These are phyloP conservation scores for Eristalis pertinax DNA, from an alignment of 2,888 invertebrate genomes.

Conservation along the genomic window DNA sequence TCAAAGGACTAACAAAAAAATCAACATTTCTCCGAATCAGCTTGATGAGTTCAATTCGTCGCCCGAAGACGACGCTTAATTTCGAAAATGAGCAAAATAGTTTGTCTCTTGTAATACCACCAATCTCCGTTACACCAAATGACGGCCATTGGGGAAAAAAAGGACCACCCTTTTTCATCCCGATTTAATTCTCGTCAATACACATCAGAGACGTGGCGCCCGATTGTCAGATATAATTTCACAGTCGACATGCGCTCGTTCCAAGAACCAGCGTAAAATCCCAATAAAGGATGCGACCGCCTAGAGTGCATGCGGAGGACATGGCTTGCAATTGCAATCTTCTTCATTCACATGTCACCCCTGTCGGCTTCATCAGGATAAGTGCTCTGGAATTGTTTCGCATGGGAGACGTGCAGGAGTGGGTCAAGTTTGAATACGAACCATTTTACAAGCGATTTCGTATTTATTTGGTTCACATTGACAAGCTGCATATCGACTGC, in stretches of 20 bases:
- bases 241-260: neutral
- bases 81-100: neutral
- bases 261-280: neutral
- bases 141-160: neutral
- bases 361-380: conserved; percentile 50
- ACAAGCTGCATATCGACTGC: neutral
- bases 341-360: conserved; percentile 48
- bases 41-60: neutral
- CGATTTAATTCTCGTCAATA: neutral
- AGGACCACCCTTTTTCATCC: neutral
- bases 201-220: neutral
- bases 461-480: conserved; percentile 16
- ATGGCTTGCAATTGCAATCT: conserved; percentile 42
- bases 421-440: conserved; percentile 4
- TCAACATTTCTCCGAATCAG: neutral
- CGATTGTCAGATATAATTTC: conserved; percentile 1
- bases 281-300: conserved; percentile 20
- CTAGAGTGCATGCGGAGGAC: neutral
- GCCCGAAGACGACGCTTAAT: neutral
- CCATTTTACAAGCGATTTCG: conserved; percentile 53
- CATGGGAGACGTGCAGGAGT: conserved; percentile 11
- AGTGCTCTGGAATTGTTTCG: conserved; percentile 42
- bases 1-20: neutral
- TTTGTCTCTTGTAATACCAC: neutral
- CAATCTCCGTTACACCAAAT: neutral